Evolutionary conservation across 2,113 vertebrate species (phyloP).

Genomic region (Clinocottus analis): DNA sequence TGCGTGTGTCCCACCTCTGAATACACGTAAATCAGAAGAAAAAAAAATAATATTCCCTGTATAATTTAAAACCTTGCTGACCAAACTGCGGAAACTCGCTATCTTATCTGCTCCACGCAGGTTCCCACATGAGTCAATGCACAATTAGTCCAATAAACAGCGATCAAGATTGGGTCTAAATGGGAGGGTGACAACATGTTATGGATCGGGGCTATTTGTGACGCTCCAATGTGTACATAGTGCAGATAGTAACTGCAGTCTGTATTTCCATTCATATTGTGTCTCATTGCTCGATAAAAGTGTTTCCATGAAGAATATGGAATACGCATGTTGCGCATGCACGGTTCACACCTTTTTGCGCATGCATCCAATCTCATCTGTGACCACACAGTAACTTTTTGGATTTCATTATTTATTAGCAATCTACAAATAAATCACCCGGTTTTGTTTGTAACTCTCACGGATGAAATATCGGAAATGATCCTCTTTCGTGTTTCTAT

Average conservation of each 20-base stretch:
- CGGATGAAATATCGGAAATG: not conserved
- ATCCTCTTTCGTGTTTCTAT: not conserved
- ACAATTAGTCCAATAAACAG: constrained; percentile 41
- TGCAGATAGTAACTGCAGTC: not conserved
- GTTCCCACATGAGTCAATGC: constrained; percentile 43
- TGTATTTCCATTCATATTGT: not conserved
- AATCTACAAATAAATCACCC: not conserved
- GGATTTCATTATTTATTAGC: not conserved
- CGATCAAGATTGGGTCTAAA: constrained; percentile 38
- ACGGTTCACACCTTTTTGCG: constrained; percentile 10
- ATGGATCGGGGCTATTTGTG: not conserved
- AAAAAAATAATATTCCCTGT: not conserved
- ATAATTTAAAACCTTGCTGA: not conserved
- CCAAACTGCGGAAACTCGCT: constrained; percentile 13
- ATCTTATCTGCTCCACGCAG: constrained; percentile 24
- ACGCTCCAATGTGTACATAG: not conserved
- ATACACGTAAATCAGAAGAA: not conserved
- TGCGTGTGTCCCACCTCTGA: not conserved
- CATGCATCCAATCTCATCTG: not conserved
- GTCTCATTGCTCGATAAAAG: not conserved
- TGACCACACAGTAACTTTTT: constrained; percentile 15
- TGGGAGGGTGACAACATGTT: constrained; percentile 11
- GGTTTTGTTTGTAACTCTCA: not conserved
- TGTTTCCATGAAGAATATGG: not conserved
- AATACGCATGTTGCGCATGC: not conserved